Base-by-base conservation (phyloP, 2,113 vertebrate species). In the Alces alces region DNA sequence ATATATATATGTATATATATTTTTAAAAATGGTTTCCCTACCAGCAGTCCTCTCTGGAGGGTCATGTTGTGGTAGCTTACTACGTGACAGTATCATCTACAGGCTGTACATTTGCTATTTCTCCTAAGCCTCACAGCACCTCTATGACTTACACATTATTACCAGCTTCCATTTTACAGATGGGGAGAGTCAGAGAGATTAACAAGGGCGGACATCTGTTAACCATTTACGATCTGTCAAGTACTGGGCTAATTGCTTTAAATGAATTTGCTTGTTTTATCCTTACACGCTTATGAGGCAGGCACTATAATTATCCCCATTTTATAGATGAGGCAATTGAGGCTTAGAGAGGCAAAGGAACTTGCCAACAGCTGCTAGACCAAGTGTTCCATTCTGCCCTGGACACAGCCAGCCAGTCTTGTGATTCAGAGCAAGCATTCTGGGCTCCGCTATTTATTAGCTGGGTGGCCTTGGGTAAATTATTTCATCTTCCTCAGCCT, bases 241-340 rank as follows among this genome's bases (percentile, higher is more conserved):
- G 52, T 78, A 30, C 61, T 73, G 8, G 13, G 61, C 30, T 93
- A 96, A 97, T 90, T 95, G 84, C 91, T 93, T 94, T 86, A 88
- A 86, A 45, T 91, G 89, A 96, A 89, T 93, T 83, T 86, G 89
- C 57, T 96, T 66, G 83, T 97, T 97, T 95, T 95, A 87, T 92
- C 64, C 36, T 95, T 66, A 52, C 9, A 70, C 36, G 5, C 80
- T 86, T 88, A 86, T 9, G 33, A 96, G 33, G 58, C 25, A 78
- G 47, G 89, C 85, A 89, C 85, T 96, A 14, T 95, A 70, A 97
- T 96, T 89, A 97, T 45, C 58, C 39, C 80, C 70, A 86, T 95
- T 97, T 97, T 97, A 95, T 84, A 91, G 97, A 92, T 52, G 76
- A 96, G 93, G 55, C 91, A 94, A 84, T 50, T 93, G 86, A 97